Percentiles rank a stretch among this genome's conserved stretches.
phyloP scores from a whole-genome alignment of 2,797 vertebrate genomes.

The Erethizon dorsatum region DNA sequence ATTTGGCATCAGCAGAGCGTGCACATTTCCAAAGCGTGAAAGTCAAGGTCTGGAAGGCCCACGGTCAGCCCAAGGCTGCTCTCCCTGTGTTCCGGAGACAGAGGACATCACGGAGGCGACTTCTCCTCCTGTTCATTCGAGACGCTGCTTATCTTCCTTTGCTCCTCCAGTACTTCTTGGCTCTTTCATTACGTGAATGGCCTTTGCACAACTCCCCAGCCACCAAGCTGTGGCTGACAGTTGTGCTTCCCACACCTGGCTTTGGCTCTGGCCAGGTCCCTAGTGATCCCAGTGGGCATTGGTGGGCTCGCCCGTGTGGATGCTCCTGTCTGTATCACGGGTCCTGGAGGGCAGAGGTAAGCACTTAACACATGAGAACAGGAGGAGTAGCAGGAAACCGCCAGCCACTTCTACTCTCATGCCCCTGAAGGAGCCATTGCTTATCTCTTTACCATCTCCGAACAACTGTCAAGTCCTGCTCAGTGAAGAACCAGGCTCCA shows the following conservation, averaged over 20 bases:
- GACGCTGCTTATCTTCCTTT: neutral
- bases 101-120: neutral
- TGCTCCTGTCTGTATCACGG: accelerated
- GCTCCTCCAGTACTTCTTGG: neutral
- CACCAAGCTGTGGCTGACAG: neutral
- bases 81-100: neutral
- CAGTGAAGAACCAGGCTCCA: neutral
- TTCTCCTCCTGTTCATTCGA: neutral
- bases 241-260: neutral
- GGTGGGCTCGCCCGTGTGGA: neutral
- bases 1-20: neutral
- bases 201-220: neutral
- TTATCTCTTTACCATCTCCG: neutral
- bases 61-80: neutral
- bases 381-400: neutral
- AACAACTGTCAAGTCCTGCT: neutral
- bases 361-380: neutral
- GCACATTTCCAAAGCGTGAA: neutral
- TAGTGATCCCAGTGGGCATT: neutral
- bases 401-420: neutral
- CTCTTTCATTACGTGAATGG: neutral
- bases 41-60: no score
- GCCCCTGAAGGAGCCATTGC: neutral
- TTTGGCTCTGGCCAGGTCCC: neutral
- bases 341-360: neutral